phyloP scores from a whole-genome alignment of 1,140 invertebrate species.

The Nymphalis io region DNA sequence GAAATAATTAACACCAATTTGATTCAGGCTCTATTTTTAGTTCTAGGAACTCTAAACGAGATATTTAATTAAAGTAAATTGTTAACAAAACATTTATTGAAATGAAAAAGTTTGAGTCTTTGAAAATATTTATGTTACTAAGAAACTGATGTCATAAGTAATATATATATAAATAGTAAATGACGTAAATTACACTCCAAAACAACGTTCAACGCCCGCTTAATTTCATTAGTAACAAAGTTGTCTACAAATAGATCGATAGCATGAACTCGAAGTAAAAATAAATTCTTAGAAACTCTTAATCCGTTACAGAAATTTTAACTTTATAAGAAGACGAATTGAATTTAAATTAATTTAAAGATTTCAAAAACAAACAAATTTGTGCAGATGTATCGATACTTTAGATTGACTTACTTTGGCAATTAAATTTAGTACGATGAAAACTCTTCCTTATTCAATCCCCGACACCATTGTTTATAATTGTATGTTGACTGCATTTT shows the following conservation, averaged over 20 bases:
- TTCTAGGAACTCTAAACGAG: too few species aligned
- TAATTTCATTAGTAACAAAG: conserved; percentile 49
- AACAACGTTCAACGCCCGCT: conserved; percentile 38
- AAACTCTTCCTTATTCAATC: background rate
- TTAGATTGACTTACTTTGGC: background rate
- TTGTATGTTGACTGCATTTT: background rate
- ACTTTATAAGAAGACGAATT: conserved; percentile 6
- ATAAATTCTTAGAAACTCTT: conserved; percentile 24
- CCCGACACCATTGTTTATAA: background rate
- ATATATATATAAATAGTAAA: background rate
- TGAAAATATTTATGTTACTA: background rate
- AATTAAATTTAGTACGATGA: background rate
- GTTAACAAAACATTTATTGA: too few species aligned
- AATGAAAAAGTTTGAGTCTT: too few species aligned
- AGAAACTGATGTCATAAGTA: background rate
- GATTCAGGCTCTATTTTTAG: too few species aligned
- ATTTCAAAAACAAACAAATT: background rate
- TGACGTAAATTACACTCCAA: background rate
- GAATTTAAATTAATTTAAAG: conserved; percentile 9
- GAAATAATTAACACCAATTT: too few species aligned
- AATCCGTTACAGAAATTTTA: background rate
- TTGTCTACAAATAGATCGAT: conserved; percentile 59
- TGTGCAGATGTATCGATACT: background rate
- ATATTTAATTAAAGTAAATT: too few species aligned
- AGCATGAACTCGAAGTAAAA: conserved; percentile 46